Evolutionary conservation across 2,888 invertebrate genomes (phyloP), one percentile per base, ranked within the genome.

Genomic region (Drosophila testacea): DNA sequence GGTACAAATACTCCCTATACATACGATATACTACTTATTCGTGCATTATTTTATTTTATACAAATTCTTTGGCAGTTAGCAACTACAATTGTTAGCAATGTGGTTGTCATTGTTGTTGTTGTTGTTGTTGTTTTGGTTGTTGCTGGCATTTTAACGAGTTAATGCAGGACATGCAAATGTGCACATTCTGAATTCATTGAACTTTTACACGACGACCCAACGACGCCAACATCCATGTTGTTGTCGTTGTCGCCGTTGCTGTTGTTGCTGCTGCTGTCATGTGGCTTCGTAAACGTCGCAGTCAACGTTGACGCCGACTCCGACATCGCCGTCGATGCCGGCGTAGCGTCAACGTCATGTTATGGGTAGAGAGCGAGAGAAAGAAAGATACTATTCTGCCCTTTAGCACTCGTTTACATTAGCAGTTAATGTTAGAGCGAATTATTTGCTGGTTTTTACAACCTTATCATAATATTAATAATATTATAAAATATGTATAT

Each of bases 121-220:
- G 57, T 42, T 22, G 42, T 13, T 42, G 41, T 4, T 9, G 41
- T 42, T 69, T 56, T 46, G 71, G 64, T 54, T 72, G 74, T 52
- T 60, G 55, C 68, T 84, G 87, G 81, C 87, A 88, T 90, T 86
- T 85, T 74, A 90, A 90, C 88, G 89, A 89, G 89, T 87, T 87
- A 90, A 89, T 89, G 88, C 90, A 87, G 85, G 85, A 90, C 86
- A 86, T 90, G 90, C 89, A 89, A 87, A 90, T 85, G 83, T 71
- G 78, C 77, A 70, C 85, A 86, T 86, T 89, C 59, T 75, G 90
- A 73, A 89, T 90, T 90, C 87, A 88, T 88, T 88, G 87, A 88
- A 88, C 87, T 88, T 88, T 87, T 75, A 65, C 71, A 69, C 69
- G 56, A 81, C 69, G 61, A 65, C 75, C 55, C 65, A 72, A 59